A percentile compares a stretch with the other conserved stretches of the same genome.
phyloP scores from a whole-genome alignment of 1,140 invertebrate species.

The Pogonomyrmex barbatus region DNA sequence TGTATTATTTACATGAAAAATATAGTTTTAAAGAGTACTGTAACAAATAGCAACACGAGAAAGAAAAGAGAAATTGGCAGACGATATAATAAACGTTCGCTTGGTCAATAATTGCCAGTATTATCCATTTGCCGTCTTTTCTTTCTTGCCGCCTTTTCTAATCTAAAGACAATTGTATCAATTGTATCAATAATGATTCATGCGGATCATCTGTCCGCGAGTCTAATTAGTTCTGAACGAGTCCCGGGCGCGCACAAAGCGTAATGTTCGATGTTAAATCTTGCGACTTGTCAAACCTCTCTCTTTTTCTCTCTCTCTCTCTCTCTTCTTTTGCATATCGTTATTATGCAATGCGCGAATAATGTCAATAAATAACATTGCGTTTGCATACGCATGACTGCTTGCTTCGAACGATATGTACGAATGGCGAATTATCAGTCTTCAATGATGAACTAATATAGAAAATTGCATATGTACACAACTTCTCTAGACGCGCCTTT shows the following conservation, averaged over 20 bases:
- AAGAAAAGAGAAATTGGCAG: slow-evolving; percentile 8
- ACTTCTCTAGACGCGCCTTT: not conserved
- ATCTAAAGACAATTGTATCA: slow-evolving; percentile 44
- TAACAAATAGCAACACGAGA: not conserved
- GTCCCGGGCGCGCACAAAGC: not conserved
- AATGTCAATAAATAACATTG: slow-evolving; percentile 4
- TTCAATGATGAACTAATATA: not conserved
- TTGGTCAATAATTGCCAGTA: not conserved
- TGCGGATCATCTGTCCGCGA: not conserved
- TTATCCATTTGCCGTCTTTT: slow-evolving; percentile 3
- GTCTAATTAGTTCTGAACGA: slow-evolving; percentile 36
- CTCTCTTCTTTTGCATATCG: not conserved
- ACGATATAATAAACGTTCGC: not conserved
- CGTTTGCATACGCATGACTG: not conserved
- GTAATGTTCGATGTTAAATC: slow-evolving; percentile 22
- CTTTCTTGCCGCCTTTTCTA: not conserved
- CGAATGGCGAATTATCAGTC: not conserved
- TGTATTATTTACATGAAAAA: not conserved
- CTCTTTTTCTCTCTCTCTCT: slow-evolving; percentile 21
- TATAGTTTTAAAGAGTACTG: not conserved
- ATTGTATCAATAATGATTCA: slow-evolving; percentile 26
- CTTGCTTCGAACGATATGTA: not conserved
- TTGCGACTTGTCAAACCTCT: slow-evolving; percentile 32
- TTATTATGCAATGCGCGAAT: not conserved
- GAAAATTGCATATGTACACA: not conserved